Base-by-base conservation (phyloP, 2,888 invertebrate genomes). In the Bhutanitis thaidina region DNA sequence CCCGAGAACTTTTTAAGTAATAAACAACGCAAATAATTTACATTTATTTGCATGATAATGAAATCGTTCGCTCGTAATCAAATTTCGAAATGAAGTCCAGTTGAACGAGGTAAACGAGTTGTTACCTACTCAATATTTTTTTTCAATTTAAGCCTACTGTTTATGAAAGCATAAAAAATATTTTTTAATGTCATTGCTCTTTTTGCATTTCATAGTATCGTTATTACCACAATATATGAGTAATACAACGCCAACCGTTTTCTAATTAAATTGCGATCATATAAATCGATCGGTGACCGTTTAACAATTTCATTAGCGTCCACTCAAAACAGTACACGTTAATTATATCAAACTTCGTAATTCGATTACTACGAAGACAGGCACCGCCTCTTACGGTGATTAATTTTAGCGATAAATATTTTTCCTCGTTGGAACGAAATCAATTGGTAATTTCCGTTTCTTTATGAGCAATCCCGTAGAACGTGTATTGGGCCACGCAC, bases 21-120 rank as follows among this genome's bases (percentile, higher is more conserved):
- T 43, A 27, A 41, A 41, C 15, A 16, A 35, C 35, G 29, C n/a
- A 35, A 48, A 30, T 36, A 14, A 43, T 49, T 49, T 43, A 43
- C 49, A 43, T 49, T 43, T 49, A 43, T 49, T 35, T 49, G 43
- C 49, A 49, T 49, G 13, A 37, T 30, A 43, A 49, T 49, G 49
- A 30, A 49, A 32, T 49, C 20, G 37, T 37, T 37, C 32, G 37
- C 10, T 37, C 29, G 43, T 49, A 43, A 49, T 43, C 30, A 16
- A 49, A 37, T 49, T 49, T 43, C 49, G 30, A 49, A 49, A 49
- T 49, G 20, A 37, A 43, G 43, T 43, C 41, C 43, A 30, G 12
- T 43, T 37, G 20, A n/a, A 36, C 37, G 43, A 30, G 41, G 20
- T 30, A 13, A 29, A n/a, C n/a, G n/a, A n/a, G n/a, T n/a, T n/a